Conservation (phyloP, 2,797 vertebrate species). For the Catharus ustulatus region DNA sequence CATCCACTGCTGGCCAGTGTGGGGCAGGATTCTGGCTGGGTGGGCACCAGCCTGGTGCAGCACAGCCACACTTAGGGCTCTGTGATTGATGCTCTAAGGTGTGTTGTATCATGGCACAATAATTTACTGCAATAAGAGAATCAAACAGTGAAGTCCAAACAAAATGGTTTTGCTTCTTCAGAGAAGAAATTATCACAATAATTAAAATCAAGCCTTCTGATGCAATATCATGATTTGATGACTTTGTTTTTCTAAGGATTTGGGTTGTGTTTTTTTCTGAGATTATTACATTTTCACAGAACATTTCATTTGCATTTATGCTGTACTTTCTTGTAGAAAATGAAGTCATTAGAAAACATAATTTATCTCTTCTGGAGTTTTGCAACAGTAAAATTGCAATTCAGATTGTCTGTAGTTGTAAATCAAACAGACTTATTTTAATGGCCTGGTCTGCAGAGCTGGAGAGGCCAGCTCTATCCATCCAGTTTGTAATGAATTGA, state of each 20-base stretch:
- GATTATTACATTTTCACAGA: neutral
- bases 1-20: neutral
- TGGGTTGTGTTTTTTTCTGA: neutral
- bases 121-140: neutral
- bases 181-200: neutral
- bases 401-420: neutral
- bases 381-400: neutral
- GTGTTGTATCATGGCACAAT: accelerated
- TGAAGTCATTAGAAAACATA: neutral
- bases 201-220: neutral
- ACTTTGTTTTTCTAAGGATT: neutral
- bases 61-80: neutral
- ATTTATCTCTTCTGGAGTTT: neutral
- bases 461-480: neutral
- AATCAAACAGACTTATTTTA: neutral
- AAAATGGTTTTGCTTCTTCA: neutral
- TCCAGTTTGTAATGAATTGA: neutral
- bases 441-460: neutral
- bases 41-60: neutral
- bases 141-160: neutral
- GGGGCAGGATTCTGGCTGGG: neutral
- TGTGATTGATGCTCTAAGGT: accelerated
- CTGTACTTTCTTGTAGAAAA: neutral
- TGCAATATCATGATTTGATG: neutral
- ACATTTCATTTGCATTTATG: neutral